Evolutionary conservation across 1,140 invertebrate genomes (phyloP), one percentile per base, ranked within the genome.

Genomic region (Drosophila subobscura): DNA sequence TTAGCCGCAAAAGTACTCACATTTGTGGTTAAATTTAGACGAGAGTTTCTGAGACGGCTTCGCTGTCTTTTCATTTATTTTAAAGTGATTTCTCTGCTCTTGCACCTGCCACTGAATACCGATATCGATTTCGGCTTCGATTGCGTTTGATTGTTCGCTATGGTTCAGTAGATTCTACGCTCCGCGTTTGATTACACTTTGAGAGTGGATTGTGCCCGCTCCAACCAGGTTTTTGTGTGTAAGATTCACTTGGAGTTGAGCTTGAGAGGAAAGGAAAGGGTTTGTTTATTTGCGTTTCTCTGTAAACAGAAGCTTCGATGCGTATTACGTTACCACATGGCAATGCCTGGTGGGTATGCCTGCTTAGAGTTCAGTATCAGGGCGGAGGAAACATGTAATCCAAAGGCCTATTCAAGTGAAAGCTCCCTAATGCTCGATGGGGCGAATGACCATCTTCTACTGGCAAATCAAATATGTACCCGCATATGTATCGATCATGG

Each of bases 111-210:
- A n/a, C 27, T 16, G 44, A 6, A 47, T 41, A 16, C 58, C 40
- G 25, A 68, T 68, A 68, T 67, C 63, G 33, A 68, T 68, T 47
- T 68, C 65, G 65, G 67, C 67, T 33, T 68, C 42, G 65, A 51
- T 68, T 68, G 14, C 64, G 50, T 55, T 67, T 68, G 65, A 54
- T 49, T 67, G 55, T 68, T 67, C 65, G 61, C 27, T 29, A 68
- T 65, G 65, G 63, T 56, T 29, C 63, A 64, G 4, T 68, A 63
- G 29, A 33, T 33, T 33, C 29, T 33, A 3, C 0, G 29, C 8
- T 10, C 8, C 29, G 29, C 29, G 8, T 33, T 6, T 14, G 50
- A 68, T 56, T 68, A 68, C 51, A 68, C 44, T 56, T 56, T 68
- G 65, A 68, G 63, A 50, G 65, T 46, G 33, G 65, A 67, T 33